Conservation (phyloP, 2,888 invertebrate species). For the Lagria hirta region DNA sequence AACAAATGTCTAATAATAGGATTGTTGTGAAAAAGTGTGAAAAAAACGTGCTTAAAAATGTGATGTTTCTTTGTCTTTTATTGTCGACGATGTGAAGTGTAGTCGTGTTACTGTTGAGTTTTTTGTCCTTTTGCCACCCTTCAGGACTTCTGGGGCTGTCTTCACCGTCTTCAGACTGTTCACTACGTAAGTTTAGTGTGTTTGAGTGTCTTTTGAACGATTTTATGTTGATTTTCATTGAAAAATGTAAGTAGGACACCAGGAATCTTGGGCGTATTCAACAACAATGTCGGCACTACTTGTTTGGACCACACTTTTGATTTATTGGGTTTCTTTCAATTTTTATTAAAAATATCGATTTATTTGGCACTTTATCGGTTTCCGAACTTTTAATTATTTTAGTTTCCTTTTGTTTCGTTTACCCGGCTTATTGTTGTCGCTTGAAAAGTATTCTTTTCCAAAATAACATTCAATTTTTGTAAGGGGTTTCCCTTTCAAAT, state of each 20-base stretch:
- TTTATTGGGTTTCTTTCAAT: constrained; percentile 47
- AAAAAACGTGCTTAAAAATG: constrained; percentile 48
- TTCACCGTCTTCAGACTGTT: constrained; percentile 27
- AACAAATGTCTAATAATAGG: background rate
- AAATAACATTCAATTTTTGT: no score
- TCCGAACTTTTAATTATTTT: constrained; percentile 25
- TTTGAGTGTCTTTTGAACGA: constrained; percentile 21
- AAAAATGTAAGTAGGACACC: constrained; percentile 50
- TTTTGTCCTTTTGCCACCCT: constrained; percentile 35
- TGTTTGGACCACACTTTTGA: constrained; percentile 49
- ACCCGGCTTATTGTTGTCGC: constrained; percentile 3
- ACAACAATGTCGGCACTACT: constrained; percentile 48
- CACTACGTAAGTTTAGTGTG: constrained; percentile 36
- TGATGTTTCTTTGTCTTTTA: constrained; percentile 52
- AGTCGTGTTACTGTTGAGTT: constrained; percentile 38
- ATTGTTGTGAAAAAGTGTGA: constrained; percentile 28
- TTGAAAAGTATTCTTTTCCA: constrained; percentile 4
- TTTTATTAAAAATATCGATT: constrained; percentile 52
- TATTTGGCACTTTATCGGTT: constrained; percentile 22
- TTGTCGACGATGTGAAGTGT: constrained; percentile 47
- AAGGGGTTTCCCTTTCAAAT: background rate
- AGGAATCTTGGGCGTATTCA: constrained; percentile 50
- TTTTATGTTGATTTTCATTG: constrained; percentile 38
- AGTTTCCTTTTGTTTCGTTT: background rate
- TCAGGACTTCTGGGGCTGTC: constrained; percentile 2